Conservation (phyloP, 2,113 vertebrate species). For the Numenius arquata region DNA sequence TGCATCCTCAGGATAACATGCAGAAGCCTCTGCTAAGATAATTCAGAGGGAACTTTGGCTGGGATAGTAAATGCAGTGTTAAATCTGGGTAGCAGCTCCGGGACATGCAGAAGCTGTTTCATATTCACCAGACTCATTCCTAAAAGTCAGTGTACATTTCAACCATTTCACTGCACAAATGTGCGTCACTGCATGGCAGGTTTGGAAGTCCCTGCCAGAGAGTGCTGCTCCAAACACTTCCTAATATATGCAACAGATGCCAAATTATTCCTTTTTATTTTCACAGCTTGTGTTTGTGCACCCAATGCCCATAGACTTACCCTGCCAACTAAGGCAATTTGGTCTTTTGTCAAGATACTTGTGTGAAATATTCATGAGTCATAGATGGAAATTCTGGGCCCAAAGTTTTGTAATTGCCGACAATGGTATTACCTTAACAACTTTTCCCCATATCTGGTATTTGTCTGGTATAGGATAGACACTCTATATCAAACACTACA, state of each 20-base stretch:
- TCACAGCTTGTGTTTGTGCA: slow-evolving; percentile 59
- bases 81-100: not conserved
- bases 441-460: not conserved
- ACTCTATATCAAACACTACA: not conserved
- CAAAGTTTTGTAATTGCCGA: not conserved
- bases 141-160: slow-evolving; percentile 21
- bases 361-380: slow-evolving; percentile 45
- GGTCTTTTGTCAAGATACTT: slow-evolving; percentile 20
- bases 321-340: slow-evolving; percentile 50
- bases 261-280: slow-evolving; percentile 62
- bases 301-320: slow-evolving; percentile 13
- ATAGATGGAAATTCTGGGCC: not conserved
- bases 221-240: slow-evolving; percentile 25
- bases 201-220: slow-evolving; percentile 13
- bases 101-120: slow-evolving; percentile 23
- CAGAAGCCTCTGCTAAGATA: not conserved
- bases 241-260: slow-evolving; percentile 42
- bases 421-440: not conserved
- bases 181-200: not conserved
- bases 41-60: not conserved
- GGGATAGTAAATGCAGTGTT: not conserved
- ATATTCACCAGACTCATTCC: slow-evolving; percentile 13
- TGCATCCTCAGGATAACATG: not conserved
- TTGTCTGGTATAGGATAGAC: not conserved
- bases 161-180: not conserved